Percentiles rank a stretch among this genome's conserved stretches.
These are phyloP conservation scores for Lophura swinhoii DNA, from an alignment of 2,797 vertebrate species.

Conservation along the genomic window DNA sequence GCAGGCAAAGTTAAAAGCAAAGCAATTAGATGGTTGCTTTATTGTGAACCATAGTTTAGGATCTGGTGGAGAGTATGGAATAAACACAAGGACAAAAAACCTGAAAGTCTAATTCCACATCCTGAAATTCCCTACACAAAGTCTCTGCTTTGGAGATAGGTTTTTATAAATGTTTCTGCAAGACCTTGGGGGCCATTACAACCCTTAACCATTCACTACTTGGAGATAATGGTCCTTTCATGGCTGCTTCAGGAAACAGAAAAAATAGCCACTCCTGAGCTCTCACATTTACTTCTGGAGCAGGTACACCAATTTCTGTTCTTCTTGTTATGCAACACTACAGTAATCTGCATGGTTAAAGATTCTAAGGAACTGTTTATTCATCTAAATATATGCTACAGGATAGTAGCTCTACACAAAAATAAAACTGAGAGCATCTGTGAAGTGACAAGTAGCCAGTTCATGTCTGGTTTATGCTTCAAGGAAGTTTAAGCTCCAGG, in stretches of 20 bases:
- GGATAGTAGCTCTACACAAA: not conserved
- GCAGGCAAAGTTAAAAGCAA: constrained; percentile 5
- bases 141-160: not conserved
- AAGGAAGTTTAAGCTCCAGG: not conserved
- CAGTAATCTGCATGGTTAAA: not conserved
- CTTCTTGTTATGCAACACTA: not conserved
- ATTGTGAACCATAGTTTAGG: not conserved
- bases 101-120: not conserved
- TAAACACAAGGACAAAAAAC: not conserved
- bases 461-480: not conserved
- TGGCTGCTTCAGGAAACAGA: not conserved
- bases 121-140: not conserved
- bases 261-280: not conserved
- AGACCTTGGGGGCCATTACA: not conserved
- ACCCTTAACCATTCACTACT: not conserved
- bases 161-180: not conserved
- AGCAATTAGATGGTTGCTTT: not conserved
- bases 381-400: not conserved
- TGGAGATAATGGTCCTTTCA: not conserved
- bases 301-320: not conserved
- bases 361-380: not conserved
- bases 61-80: not conserved
- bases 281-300: not conserved
- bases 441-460: not conserved
- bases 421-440: not conserved